Evolutionary conservation across 2,888 invertebrate species (phyloP).

Genomic region (Empis stercorea): DNA sequence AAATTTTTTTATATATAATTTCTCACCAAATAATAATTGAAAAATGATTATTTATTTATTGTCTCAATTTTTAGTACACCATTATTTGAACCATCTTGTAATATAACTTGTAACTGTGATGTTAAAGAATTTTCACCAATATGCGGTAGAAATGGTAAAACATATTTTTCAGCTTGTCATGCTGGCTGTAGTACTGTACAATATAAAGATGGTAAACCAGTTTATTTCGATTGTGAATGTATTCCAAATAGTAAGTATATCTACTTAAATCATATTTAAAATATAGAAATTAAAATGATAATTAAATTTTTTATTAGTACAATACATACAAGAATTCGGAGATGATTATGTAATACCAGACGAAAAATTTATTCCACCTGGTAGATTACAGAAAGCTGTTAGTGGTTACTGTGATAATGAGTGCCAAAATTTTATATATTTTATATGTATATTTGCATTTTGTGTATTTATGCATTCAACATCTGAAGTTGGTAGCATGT

Average conservation of each 20-base stretch:
- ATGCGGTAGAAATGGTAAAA: conserved; percentile 68
- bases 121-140: conserved; percentile 68
- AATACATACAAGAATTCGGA: neutral
- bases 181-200: conserved; percentile 65
- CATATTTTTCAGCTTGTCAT: conserved; percentile 81
- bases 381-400: conserved; percentile 39
- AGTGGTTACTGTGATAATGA: conserved; percentile 70
- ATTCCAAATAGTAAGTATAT: conserved; percentile 29
- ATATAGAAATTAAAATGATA: neutral
- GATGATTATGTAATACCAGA: neutral
- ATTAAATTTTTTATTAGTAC: neutral
- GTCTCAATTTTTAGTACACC: conserved; percentile 18
- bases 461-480: conserved; percentile 87
- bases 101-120: conserved; percentile 58
- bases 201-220: conserved; percentile 44
- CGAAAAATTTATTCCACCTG: neutral
- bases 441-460: conserved; percentile 70
- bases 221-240: conserved; percentile 42
- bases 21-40: too few relatives aligned
- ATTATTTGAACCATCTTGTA: conserved; percentile 45
- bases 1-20: too few relatives aligned
- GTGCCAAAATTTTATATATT: conserved; percentile 67
- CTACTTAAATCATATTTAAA: neutral
- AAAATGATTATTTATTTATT: too few relatives aligned
- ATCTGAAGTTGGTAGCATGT: conserved; percentile 82